Evolutionary conservation across 2,113 vertebrate species (phyloP).

Genomic region (Muscicapa adusta): DNA sequence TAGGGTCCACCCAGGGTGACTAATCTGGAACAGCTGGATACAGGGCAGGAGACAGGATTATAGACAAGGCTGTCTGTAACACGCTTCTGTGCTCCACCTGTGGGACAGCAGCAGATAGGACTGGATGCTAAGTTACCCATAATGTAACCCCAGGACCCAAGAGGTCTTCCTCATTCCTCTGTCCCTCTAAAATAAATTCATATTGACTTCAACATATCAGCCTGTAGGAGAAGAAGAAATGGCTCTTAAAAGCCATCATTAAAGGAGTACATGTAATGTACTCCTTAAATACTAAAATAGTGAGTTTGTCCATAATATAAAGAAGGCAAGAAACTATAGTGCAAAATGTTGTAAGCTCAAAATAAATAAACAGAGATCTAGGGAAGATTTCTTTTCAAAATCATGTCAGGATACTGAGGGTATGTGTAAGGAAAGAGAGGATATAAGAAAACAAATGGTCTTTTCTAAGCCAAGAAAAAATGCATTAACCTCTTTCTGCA

Average conservation of each 20-base stretch:
- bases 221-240: not conserved
- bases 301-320: not conserved
- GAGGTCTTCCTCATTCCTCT: not conserved
- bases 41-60: not conserved
- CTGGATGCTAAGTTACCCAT: not conserved
- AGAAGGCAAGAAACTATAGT: not conserved
- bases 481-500: not conserved
- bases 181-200: not conserved
- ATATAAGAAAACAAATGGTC: not conserved
- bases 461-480: not conserved
- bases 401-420: not conserved
- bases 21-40: not conserved
- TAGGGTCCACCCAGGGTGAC: not conserved
- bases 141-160: not conserved
- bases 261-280: not conserved
- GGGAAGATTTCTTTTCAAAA: not conserved
- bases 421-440: not conserved
- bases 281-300: not conserved
- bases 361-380: not conserved
- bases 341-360: not conserved
- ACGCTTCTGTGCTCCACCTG: not conserved
- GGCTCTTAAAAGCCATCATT: not conserved
- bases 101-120: not conserved
- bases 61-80: not conserved
- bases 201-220: not conserved